Evolutionary conservation across 2,797 vertebrate genomes (phyloP), one percentile per base, ranked within the genome.

Genomic region (Hylomyscus alleni): DNA sequence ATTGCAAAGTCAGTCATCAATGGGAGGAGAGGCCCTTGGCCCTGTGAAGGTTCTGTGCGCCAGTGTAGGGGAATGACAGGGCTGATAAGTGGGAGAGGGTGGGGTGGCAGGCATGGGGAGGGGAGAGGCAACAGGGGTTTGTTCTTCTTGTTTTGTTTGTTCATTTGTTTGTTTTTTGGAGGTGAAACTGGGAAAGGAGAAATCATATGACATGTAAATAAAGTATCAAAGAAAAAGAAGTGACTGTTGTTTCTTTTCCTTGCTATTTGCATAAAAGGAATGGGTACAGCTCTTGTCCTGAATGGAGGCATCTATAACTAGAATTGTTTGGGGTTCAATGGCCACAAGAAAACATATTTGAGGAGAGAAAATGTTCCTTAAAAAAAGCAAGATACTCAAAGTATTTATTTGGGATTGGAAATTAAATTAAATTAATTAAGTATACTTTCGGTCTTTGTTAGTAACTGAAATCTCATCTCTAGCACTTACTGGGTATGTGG

Each of bases 381-480:
- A 96, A 29, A 29, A 89, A 82, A 11, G 1, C 50, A 9, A 73
- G 62, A 81, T 73, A 60, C 14, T 94, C 14, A 50, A 72, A 84
- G 78, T 47, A 50, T 7, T 69, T 90, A 44, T 65, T 37, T 62
- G 34, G 11, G 11, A 65, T 81, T 91, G 93, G 60, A 40, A 77
- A 15, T 67, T 69, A 34, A 88, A 78, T 58, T 52, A 62, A 80
- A 62, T 0, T 84, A 95, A 93, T 47, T 69, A 69, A 58, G 52
- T 12, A 37, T 19, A 50, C 34, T 82, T 92, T 92, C 26, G 73
- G 75, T n/a, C 3, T 10, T 22, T 84, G 6, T 90, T 92, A 81
- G 47, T 93, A 15, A 91, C 10, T 94, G 24, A 91, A 93, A 86
- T 92, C 4, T 11, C 6, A n/a, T 58, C 22, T 96, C 44, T 14